Evolutionary conservation across 2,888 invertebrate genomes (phyloP), one percentile per base, ranked within the genome.

Genomic region (Epinotia ramella): DNA sequence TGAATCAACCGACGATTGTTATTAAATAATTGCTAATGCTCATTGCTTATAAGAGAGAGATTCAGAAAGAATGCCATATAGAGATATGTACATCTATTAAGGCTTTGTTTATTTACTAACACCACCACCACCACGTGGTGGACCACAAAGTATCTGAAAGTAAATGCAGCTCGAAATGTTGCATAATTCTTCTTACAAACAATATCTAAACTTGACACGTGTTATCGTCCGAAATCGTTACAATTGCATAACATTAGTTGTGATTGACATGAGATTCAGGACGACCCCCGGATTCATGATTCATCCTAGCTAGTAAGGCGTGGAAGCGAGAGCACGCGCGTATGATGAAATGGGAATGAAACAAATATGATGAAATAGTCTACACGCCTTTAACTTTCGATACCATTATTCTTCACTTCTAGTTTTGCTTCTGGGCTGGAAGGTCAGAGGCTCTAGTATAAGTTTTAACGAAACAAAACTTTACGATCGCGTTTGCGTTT

Each of bases 311-410:
- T 59, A 16, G 9, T 7, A 33, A 2, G 56, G 33, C 5, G 33
- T n/a, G 16, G 68, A 44, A 16, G 59, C 44, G 13, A 57, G 56
- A 4, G 4, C 57, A 57, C 57, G 44, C 20, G 56, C 12, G 46
- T 49, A 70, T 75, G 74, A 75, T 70, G 74, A 70, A 75, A 75
- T 70, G 13, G 49, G 16, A 40, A 9, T 49, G 70, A 75, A 70
- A 53, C 70, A 53, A 59, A 18, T 11, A 75, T 65, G 74, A 65
- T 59, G 74, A 60, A 74, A 75, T 65, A 56, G 20, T 64, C 3
- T 6, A 49, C 2, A 46, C 59, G 3, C 18, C 28, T 66, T 28
- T 24, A 46, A 18, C 53, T 40, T 1, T 59, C 11, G 3, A 53
- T 53, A 9, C 2, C 20, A 16, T 40, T 28, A 28, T 20, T 60